These are phyloP conservation scores for Lasiurus borealis DNA, from an alignment of 2,113 vertebrate genomes.

Conservation along the genomic window DNA sequence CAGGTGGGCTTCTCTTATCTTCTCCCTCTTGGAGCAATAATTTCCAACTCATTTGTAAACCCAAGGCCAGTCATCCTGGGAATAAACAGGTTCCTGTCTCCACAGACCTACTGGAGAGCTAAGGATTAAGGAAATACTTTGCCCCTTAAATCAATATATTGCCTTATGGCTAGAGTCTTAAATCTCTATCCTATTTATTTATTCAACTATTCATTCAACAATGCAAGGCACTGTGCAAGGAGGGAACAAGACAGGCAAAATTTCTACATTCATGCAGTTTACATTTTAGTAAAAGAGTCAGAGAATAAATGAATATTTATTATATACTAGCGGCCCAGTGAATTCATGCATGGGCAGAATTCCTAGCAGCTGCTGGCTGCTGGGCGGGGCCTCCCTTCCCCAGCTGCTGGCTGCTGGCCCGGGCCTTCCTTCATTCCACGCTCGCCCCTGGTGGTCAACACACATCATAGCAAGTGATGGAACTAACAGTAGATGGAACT, in stretches of 20 bases:
- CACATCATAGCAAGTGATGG: no score
- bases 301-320: slow-evolving; percentile 15
- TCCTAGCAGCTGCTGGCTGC: no score
- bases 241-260: background rate
- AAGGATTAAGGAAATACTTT: slow-evolving; percentile 20
- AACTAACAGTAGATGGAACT: no score
- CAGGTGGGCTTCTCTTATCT: background rate
- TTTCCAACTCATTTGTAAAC: background rate
- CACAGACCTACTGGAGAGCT: background rate
- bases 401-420: no score
- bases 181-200: background rate
- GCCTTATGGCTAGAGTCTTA: slow-evolving; percentile 26
- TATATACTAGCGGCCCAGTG: background rate
- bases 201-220: slow-evolving; percentile 16
- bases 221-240: background rate
- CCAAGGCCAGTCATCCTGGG: background rate
- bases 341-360: no score
- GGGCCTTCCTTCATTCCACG: no score
- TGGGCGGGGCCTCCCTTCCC: no score
- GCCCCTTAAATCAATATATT: background rate
- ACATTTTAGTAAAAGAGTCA: background rate
- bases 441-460: no score
- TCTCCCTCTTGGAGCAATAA: background rate
- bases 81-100: background rate
- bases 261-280: background rate